Percentiles rank a stretch among this genome's conserved stretches.
Conservation (phyloP, 2,888 invertebrate genomes). For the Lathronympha strigana region DNA sequence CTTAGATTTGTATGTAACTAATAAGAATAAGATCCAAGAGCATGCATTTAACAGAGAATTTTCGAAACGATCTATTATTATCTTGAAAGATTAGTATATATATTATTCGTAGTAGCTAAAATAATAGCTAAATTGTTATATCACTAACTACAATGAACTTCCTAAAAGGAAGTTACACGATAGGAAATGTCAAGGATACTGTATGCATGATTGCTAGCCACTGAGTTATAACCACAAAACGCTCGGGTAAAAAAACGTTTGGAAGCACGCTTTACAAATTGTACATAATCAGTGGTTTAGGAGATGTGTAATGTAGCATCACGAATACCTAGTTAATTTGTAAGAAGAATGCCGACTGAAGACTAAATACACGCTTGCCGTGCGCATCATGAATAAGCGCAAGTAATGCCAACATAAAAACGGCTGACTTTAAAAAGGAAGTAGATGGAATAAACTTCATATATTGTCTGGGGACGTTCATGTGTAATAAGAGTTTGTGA, state of each 20-base stretch:
- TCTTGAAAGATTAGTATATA: no score
- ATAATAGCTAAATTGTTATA: slow-evolving; percentile 15
- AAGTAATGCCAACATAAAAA: not conserved
- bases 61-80: no score
- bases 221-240: slow-evolving; percentile 31
- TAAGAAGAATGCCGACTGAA: not conserved
- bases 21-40: no score
- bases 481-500: no score
- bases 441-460: no score
- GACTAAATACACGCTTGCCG: not conserved
- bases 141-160: slow-evolving; percentile 9
- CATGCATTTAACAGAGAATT: no score
- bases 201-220: slow-evolving; percentile 39
- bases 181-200: slow-evolving; percentile 49
- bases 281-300: slow-evolving; percentile 24
- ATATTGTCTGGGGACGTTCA: no score
- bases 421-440: no score
- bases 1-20: no score
- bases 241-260: slow-evolving; percentile 28
- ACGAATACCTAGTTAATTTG: slow-evolving; percentile 6
- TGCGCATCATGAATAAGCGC: not conserved
- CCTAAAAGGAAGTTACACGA: slow-evolving; percentile 43
- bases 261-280: slow-evolving; percentile 23
- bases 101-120: not conserved
- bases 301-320: slow-evolving; percentile 18